These are phyloP conservation scores for Phocoena sinus DNA, from an alignment of 2,113 vertebrate species.

Conservation along the genomic window DNA sequence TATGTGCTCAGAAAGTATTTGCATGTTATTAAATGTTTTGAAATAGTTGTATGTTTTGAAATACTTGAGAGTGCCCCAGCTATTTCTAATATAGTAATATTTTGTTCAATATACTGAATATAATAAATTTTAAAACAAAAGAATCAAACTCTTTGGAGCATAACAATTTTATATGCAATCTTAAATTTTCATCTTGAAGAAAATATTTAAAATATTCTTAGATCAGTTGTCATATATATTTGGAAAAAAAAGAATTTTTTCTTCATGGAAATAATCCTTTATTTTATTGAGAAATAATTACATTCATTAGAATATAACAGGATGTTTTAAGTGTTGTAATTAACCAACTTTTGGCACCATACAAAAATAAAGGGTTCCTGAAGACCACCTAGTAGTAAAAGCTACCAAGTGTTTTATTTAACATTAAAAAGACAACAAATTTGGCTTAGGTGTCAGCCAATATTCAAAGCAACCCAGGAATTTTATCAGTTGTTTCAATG, in stretches of 20 bases:
- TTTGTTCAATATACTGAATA: neutral
- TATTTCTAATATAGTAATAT: neutral
- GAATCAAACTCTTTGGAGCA: neutral
- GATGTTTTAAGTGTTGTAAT: neutral
- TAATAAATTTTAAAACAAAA: constrained; percentile 7
- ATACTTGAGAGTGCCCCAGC: neutral
- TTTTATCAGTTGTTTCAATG: neutral
- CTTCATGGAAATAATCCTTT: neutral
- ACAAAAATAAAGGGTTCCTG: neutral
- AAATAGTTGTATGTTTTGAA: neutral
- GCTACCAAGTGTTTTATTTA: neutral
- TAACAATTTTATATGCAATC: neutral
- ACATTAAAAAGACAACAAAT: neutral
- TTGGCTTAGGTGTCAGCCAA: neutral
- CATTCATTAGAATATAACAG: neutral
- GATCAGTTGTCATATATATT: neutral
- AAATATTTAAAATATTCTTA: constrained; percentile 8
- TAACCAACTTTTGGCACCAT: neutral
- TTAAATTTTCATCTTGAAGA: neutral
- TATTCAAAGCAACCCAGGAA: neutral
- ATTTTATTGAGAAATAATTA: neutral
- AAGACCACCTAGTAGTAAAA: neutral
- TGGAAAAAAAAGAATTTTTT: neutral
- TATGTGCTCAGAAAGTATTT: neutral
- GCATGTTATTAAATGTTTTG: neutral